Evolutionary conservation across 1,140 invertebrate genomes (phyloP).

Genomic region (Brachionus manjavacas): DNA sequence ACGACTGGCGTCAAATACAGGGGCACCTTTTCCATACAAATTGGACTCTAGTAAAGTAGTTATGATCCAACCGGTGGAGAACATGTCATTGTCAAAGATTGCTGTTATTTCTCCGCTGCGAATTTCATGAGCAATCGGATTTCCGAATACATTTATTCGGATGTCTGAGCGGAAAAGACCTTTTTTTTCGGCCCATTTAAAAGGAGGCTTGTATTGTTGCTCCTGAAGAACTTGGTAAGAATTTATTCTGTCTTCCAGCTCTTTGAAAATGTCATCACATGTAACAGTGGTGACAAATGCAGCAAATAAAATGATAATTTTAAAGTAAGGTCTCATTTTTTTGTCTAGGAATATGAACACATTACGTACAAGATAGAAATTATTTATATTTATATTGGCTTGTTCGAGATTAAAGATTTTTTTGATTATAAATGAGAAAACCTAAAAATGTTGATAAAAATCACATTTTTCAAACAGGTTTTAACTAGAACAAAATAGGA

Average conservation of each 20-base stretch:
- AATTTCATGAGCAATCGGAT: slow-evolving; percentile 40
- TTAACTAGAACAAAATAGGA: too few relatives aligned
- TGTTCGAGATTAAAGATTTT: neutral
- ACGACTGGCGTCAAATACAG: slow-evolving; percentile 42
- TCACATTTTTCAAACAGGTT: too few relatives aligned
- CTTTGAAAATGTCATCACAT: neutral
- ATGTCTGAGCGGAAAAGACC: slow-evolving; percentile 47
- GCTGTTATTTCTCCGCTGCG: slow-evolving; percentile 43
- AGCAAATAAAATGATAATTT: neutral
- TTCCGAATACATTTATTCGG: slow-evolving; percentile 47
- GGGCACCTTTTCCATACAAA: slow-evolving; percentile 45
- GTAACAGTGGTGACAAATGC: neutral
- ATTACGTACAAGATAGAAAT: neutral
- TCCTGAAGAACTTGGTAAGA: slow-evolving; percentile 44
- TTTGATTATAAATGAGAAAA: neutral
- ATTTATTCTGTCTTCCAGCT: neutral
- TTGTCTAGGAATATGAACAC: neutral
- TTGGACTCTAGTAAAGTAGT: slow-evolving; percentile 46
- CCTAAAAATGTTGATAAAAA: neutral
- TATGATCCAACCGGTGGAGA: slow-evolving; percentile 48
- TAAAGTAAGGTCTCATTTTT: neutral
- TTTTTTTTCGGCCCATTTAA: slow-evolving; percentile 46
- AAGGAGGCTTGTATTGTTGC: slow-evolving; percentile 44
- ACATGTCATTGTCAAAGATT: slow-evolving; percentile 52
- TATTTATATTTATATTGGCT: neutral